Evolutionary conservation across 2,113 vertebrate genomes (phyloP).

Genomic region (Phyllostomus discolor): DNA sequence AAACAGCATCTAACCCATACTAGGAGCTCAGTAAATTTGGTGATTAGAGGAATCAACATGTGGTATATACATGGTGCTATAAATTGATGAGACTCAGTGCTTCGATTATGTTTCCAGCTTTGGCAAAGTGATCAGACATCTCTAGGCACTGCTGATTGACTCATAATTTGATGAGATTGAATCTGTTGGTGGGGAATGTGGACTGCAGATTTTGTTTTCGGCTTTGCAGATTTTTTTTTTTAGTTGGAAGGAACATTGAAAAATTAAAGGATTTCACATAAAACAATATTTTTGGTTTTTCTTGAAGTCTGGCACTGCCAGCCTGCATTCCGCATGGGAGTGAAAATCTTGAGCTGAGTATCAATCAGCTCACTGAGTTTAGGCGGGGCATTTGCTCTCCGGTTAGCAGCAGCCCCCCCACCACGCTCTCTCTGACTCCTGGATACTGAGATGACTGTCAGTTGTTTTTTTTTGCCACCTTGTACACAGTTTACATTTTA

Average conservation of each 20-base stretch:
- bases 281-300: not conserved
- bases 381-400: not conserved
- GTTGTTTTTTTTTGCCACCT: not conserved
- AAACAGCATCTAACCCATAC: not conserved
- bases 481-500: not conserved
- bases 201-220: not conserved
- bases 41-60: not conserved
- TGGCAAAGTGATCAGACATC: not conserved
- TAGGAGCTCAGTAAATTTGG: not conserved
- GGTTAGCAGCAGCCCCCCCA: not conserved
- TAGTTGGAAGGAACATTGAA: constrained; percentile 4
- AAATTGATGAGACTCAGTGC: not conserved
- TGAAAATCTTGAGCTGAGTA: not conserved
- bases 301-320: not conserved
- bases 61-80: not conserved
- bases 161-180: not conserved
- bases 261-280: not conserved
- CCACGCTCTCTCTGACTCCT: not conserved
- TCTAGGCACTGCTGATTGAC: not conserved
- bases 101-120: not conserved
- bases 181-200: not conserved
- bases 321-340: not conserved
- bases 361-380: not conserved
- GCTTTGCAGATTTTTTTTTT: not conserved
- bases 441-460: not conserved